Evolutionary conservation across 2,888 invertebrate genomes (phyloP).

Genomic region (Poecilobothrus nobilitatus): DNA sequence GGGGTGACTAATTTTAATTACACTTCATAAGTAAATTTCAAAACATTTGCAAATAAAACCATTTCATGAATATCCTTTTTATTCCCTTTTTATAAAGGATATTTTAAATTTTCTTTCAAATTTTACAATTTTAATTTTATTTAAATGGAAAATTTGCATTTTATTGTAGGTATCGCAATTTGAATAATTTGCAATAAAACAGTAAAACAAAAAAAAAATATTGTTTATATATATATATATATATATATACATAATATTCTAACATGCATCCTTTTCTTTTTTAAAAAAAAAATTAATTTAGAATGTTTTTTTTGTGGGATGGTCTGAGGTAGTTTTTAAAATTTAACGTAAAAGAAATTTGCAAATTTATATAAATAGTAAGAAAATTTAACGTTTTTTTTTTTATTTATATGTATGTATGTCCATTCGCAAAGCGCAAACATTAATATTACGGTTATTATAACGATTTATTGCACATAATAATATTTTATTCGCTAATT

Average conservation of each 20-base stretch:
- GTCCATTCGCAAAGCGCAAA: too few relatives aligned
- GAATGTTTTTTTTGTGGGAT: not conserved
- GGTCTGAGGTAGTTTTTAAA: not conserved
- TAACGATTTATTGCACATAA: too few relatives aligned
- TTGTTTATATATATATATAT: not conserved
- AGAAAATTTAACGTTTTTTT: too few relatives aligned
- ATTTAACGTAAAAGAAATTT: not conserved
- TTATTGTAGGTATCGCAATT: not conserved
- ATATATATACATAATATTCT: not conserved
- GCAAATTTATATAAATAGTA: too few relatives aligned
- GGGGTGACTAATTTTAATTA: not conserved
- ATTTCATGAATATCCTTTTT: not conserved
- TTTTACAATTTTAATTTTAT: not conserved
- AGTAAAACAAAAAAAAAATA: too few relatives aligned
- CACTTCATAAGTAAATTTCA: constrained; percentile 1
- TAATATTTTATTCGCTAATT: too few relatives aligned
- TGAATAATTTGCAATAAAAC: not conserved
- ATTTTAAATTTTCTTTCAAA: not conserved
- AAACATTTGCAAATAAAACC: constrained; percentile 1
- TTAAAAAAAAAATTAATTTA: not conserved
- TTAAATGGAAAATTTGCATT: not conserved
- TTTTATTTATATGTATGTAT: too few relatives aligned
- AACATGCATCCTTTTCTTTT: not conserved
- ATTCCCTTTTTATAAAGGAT: not conserved
- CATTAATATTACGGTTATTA: too few relatives aligned